Percentiles rank a stretch among this genome's conserved stretches.
Evolutionary conservation across 2,888 invertebrate species (phyloP).

Genomic region (Lissonota sp.): DNA sequence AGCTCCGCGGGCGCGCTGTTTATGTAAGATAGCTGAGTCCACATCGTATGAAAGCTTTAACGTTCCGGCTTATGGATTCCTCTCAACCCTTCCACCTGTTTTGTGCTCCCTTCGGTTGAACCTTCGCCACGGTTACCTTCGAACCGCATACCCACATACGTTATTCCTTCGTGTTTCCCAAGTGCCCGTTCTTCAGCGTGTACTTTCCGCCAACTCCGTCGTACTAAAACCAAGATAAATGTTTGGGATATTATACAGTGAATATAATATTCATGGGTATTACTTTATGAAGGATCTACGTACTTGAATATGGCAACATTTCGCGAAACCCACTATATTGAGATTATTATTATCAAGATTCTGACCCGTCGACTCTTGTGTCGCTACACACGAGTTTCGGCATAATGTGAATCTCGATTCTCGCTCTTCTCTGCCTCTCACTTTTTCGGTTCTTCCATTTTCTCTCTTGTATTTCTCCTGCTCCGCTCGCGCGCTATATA

Average conservation of each 20-base stretch:
- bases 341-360: constrained; percentile 54
- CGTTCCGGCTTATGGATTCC: constrained; percentile 20
- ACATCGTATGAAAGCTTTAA: not conserved
- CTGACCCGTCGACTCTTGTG: constrained; percentile 39
- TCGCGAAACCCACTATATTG: constrained; percentile 12
- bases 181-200: constrained; percentile 6
- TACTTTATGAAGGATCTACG: constrained; percentile 29
- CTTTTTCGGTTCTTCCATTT: constrained; percentile 42
- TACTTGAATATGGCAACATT: constrained; percentile 8
- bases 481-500: constrained; percentile 60
- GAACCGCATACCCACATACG: constrained; percentile 17
- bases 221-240: constrained; percentile 47
- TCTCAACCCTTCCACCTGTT: constrained; percentile 23
- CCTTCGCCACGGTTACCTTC: constrained; percentile 8
- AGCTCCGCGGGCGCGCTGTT: not conserved
- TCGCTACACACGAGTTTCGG: constrained; percentile 69
- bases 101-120: constrained; percentile 7
- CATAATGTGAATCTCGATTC: constrained; percentile 74
- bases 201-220: constrained; percentile 13
- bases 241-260: constrained; percentile 42
- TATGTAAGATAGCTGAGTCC: too few relatives aligned
- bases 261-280: constrained; percentile 48
- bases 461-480: constrained; percentile 61
- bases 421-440: constrained; percentile 27
- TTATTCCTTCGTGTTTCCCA: constrained; percentile 10